Percentiles rank a stretch among this genome's conserved stretches.
phyloP scores from a whole-genome alignment of 2,888 invertebrate species.

The Zeuzera pyrina region DNA sequence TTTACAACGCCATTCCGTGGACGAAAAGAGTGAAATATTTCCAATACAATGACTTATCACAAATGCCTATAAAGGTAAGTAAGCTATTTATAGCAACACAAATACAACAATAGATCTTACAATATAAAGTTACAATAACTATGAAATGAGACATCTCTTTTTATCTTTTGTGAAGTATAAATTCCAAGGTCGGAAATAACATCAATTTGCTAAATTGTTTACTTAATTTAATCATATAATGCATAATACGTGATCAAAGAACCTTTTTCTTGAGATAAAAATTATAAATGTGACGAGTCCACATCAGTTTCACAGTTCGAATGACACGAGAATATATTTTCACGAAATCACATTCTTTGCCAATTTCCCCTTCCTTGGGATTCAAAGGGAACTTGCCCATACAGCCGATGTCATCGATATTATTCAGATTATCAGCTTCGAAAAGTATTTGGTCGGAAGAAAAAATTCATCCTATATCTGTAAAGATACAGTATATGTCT shows the following conservation, averaged over 20 bases:
- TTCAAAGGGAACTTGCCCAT: neutral
- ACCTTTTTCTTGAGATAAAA: too few species aligned
- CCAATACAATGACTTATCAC: conserved; percentile 22
- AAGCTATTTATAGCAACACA: neutral
- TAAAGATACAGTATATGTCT: neutral
- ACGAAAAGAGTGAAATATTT: conserved; percentile 31
- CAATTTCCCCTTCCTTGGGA: neutral
- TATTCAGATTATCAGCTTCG: too few species aligned
- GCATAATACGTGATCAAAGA: too few species aligned
- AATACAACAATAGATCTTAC: conserved; percentile 6
- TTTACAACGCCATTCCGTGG: conserved; percentile 33
- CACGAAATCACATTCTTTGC: neutral
- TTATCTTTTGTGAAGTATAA: too few species aligned
- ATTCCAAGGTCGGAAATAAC: too few species aligned
- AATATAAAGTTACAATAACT: conserved; percentile 6
- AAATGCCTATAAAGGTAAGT: conserved; percentile 28
- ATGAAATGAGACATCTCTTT: too few species aligned
- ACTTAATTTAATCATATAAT: too few species aligned
- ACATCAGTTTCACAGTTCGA: conserved; percentile 3
- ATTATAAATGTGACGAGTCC: conserved; percentile 3
- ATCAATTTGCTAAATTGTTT: too few species aligned
- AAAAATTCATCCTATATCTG: neutral
- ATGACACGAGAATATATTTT: neutral
- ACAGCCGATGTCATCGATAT: neutral
- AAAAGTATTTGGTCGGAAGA: neutral